Evolutionary conservation across 2,888 invertebrate species (phyloP), one percentile per base, ranked within the genome.

Genomic region (Ommatoiulus sabulosus): DNA sequence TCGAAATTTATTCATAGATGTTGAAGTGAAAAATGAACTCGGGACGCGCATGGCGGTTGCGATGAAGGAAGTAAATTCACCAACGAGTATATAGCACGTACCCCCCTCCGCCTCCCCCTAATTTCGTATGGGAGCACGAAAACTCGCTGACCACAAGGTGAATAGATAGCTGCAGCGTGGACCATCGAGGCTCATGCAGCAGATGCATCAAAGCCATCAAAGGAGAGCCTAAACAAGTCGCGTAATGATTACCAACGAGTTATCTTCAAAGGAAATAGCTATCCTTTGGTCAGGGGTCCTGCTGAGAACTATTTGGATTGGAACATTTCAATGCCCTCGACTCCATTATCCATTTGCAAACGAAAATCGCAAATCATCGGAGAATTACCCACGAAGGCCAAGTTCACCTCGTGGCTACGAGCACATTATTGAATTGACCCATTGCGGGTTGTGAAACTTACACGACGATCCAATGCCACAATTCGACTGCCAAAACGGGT

Each of bases 171-270:
- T 46, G 46, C 63, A 63, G 5, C n/a, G 63, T 6, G 7, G 63
- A 63, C 63, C 63, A 63, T 20, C n/a, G 63, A 63, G 20, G 20
- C n/a, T 63, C 63, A 63, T 63, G 63, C 63, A 63, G 8, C n/a
- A 63, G 20, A 63, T 63, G 63, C 63, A 63, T 63, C 63, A 20
- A 63, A 63, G n/a, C 63, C 63, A 63, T 63, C 63, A 63, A 20
- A 63, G 63, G 63, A 63, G n/a, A 63, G 63, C 63, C 63, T 63
- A 63, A 63, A 63, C 63, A 63, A 63, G 63, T 63, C 63, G 63
- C 63, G 63, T 63, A 63, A 63, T 63, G 63, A 63, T 63, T 63
- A 63, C 63, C 63, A 63, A 63, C 63, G 63, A 63, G 63, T 63
- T 63, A 63, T 63, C 63, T 63, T 63, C 63, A 63, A 63, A 63